phyloP scores from a whole-genome alignment of 2,113 vertebrate species.

The Alces alces region DNA sequence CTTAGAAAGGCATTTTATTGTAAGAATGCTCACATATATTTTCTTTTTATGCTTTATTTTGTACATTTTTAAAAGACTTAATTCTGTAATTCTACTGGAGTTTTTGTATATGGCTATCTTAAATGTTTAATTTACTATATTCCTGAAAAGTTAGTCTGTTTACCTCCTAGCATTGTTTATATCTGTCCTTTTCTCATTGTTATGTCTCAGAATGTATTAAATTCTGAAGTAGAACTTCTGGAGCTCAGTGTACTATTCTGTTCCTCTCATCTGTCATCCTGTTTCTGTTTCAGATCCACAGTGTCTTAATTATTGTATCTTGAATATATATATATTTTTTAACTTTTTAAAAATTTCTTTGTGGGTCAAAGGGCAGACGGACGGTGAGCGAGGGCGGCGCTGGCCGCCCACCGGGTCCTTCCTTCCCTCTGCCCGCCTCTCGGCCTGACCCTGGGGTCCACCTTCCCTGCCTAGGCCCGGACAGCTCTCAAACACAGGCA shows the following conservation, averaged over 20 bases:
- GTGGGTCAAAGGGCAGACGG: slow-evolving; percentile 92
- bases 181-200: neutral
- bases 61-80: neutral
- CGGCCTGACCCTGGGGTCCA: neutral
- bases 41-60: neutral
- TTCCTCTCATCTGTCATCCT: neutral
- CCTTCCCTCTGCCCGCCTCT: neutral
- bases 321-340: no score
- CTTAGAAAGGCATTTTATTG: neutral
- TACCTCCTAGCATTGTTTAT: neutral
- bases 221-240: neutral
- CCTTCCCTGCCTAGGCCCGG: rapidly evolving
- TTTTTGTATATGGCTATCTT: neutral
- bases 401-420: neutral
- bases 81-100: neutral
- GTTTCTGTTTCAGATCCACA: neutral
- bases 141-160: neutral
- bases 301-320: neutral
- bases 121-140: neutral
- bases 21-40: neutral
- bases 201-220: neutral
- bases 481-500: neutral
- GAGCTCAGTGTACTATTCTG: neutral
- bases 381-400: slow-evolving; percentile 77
- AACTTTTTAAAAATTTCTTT: no score